Evolutionary conservation across 2,888 invertebrate genomes (phyloP).

Genomic region (Oscheius sp.): DNA sequence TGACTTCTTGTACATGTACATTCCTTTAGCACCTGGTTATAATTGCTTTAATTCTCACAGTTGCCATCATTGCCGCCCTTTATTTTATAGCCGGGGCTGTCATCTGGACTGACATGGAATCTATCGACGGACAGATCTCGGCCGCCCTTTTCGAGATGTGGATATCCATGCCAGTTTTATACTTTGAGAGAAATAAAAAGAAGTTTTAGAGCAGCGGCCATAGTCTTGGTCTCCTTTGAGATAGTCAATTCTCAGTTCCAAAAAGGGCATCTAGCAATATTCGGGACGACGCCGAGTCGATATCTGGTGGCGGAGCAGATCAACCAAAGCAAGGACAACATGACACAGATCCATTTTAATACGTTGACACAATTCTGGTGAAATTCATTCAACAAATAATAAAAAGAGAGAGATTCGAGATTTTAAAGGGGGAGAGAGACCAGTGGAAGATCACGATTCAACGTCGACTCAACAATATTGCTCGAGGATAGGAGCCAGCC

Average conservation of each 20-base stretch:
- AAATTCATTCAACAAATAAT: constrained; percentile 12
- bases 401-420: constrained; percentile 1
- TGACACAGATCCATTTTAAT: constrained; percentile 13
- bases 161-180: constrained; percentile 1
- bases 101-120: constrained; percentile 7
- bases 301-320: not conserved
- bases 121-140: not conserved
- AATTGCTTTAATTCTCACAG: not conserved
- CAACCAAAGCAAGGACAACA: not conserved
- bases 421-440: not conserved
- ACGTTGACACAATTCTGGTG: constrained; percentile 7
- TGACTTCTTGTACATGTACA: not conserved
- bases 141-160: constrained; percentile 9
- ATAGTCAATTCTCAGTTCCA: constrained; percentile 22
- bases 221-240: constrained; percentile 11
- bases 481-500: constrained; percentile 13
- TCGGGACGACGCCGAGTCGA: constrained; percentile 8
- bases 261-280: constrained; percentile 13
- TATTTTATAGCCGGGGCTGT: not conserved
- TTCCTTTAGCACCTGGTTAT: constrained; percentile 13
- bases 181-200: not conserved
- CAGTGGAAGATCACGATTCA: not conserved
- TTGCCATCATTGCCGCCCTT: not conserved
- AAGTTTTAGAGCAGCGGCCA: constrained; percentile 2
- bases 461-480: not conserved